Conservation (phyloP, 2,113 vertebrate genomes). For the Fulica atra region DNA sequence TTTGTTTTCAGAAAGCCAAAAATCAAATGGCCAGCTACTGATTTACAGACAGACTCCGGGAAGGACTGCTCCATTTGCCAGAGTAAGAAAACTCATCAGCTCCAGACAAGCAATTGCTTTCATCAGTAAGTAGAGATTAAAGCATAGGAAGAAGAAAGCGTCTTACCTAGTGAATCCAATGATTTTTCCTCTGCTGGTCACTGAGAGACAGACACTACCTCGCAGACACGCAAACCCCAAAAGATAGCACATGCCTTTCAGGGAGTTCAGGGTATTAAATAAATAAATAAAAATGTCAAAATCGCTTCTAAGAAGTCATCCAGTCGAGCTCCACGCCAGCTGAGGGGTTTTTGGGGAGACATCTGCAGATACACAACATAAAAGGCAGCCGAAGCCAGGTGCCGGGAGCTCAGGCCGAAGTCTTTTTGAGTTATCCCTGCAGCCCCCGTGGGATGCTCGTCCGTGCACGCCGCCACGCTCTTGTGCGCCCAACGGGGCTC, state of each 20-base stretch:
- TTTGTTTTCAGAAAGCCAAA: constrained; percentile 25
- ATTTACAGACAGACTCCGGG: neutral
- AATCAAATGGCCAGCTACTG: constrained; percentile 18
- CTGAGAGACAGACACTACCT: constrained; percentile 3
- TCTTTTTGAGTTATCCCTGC: neutral
- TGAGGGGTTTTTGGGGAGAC: neutral
- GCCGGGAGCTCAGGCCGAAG: constrained; percentile 1
- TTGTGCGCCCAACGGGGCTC: neutral
- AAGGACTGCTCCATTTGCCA: neutral
- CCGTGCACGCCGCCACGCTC: neutral
- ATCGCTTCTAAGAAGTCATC: neutral
- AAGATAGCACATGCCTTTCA: neutral
- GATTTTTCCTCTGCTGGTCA: constrained; percentile 46
- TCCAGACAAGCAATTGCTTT: constrained; percentile 24
- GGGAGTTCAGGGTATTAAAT: neutral
- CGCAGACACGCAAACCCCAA: neutral
- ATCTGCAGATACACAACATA: neutral
- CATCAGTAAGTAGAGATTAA: constrained; percentile 51
- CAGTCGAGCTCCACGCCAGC: neutral
- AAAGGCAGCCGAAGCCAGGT: neutral
- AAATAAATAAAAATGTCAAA: neutral
- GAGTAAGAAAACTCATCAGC: constrained; percentile 27
- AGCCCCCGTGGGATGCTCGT: neutral
- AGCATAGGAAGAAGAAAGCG: constrained; percentile 56
- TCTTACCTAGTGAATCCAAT: constrained; percentile 75